phyloP scores from a whole-genome alignment of 2,888 invertebrate genomes.

The Morpho achilles region DNA sequence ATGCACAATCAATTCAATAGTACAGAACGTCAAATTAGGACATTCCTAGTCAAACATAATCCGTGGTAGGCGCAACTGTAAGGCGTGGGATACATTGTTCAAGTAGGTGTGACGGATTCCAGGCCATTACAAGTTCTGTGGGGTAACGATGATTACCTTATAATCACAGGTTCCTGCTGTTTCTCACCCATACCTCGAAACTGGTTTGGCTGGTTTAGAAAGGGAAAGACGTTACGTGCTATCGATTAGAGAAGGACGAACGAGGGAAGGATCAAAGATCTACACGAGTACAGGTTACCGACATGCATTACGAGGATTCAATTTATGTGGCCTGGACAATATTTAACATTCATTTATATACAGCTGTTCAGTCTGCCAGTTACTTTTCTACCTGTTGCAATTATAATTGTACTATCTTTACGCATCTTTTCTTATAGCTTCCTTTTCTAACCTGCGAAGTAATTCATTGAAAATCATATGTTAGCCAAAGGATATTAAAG shows the following conservation, averaged over 20 bases:
- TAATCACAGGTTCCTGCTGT: conserved; percentile 47
- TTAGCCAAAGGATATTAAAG: too few species aligned
- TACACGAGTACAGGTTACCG: conserved; percentile 20
- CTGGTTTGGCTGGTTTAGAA: conserved; percentile 36
- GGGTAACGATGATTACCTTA: conserved; percentile 47
- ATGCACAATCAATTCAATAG: background rate
- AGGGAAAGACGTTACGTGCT: conserved; percentile 25
- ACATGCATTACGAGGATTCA: conserved; percentile 22
- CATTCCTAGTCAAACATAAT: conserved; percentile 12
- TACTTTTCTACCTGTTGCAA: too few species aligned
- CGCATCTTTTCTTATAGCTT: too few species aligned
- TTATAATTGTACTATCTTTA: too few species aligned
- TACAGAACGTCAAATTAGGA: conserved; percentile 1
- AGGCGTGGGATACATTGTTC: conserved; percentile 43
- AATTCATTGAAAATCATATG: too few species aligned
- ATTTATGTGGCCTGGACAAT: conserved; percentile 5
- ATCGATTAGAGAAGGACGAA: conserved; percentile 27
- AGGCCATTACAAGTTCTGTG: conserved; percentile 41
- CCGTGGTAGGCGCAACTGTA: conserved; percentile 8
- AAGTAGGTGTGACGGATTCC: conserved; percentile 44
- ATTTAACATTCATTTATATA: conserved; percentile 1
- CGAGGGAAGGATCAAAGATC: conserved; percentile 26
- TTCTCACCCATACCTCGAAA: conserved; percentile 51
- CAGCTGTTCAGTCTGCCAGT: background rate
- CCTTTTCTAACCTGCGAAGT: too few species aligned